Evolutionary conservation across 2,888 invertebrate genomes (phyloP).

Genomic region (Omphaloscelis lunosa): DNA sequence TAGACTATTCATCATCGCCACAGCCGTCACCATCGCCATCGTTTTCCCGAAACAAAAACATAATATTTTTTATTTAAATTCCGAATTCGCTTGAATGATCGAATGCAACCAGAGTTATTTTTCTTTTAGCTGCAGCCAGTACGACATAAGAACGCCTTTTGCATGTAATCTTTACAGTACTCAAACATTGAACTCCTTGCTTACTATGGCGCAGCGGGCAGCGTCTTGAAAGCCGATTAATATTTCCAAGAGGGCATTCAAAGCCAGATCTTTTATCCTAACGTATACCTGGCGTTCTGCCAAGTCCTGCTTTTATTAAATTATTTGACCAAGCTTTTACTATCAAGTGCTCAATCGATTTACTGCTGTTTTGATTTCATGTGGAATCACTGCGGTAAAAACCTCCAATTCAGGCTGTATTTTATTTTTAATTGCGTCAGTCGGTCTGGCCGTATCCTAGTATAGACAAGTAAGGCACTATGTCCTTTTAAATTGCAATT

Average conservation of each 20-base stretch:
- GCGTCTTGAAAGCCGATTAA: slow-evolving; percentile 39
- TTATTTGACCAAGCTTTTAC: slow-evolving; percentile 28
- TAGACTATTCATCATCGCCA: no score
- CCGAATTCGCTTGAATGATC: no score
- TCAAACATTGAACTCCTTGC: not conserved
- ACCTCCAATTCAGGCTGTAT: no score
- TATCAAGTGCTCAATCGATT: slow-evolving; percentile 19
- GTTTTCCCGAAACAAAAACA: no score
- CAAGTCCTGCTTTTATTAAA: slow-evolving; percentile 49
- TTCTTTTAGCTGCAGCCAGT: no score
- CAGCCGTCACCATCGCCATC: no score
- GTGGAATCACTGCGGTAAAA: not conserved
- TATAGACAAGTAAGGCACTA: no score
- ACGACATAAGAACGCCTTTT: no score
- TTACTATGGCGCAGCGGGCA: not conserved
- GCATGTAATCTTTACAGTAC: no score
- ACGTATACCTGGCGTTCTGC: slow-evolving; percentile 35
- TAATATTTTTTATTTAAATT: no score
- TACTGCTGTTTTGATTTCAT: not conserved
- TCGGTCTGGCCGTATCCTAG: not conserved
- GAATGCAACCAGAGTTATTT: no score
- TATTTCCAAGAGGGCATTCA: slow-evolving; percentile 47
- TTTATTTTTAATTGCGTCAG: not conserved
- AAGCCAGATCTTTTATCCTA: slow-evolving; percentile 33
- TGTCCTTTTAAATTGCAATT: no score